Evolutionary conservation across 2,113 vertebrate species (phyloP).

Genomic region (Scomber colias): DNA sequence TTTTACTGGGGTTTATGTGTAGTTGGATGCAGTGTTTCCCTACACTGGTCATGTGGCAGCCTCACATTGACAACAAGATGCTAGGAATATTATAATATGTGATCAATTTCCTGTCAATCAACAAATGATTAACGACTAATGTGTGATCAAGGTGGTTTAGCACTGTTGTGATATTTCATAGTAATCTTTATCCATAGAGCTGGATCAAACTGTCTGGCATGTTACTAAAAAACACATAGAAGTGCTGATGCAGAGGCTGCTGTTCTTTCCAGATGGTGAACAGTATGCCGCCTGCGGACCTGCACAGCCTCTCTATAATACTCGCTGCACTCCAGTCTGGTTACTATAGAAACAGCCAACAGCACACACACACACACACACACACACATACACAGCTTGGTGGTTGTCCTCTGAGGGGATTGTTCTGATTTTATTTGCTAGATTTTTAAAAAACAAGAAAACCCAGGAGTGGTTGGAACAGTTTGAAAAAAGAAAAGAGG

Average conservation of each 20-base stretch:
- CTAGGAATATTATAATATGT: too few relatives aligned
- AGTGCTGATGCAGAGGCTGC: neutral
- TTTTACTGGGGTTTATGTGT: too few relatives aligned
- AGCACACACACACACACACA: neutral
- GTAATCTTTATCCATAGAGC: neutral
- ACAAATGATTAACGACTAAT: too few relatives aligned
- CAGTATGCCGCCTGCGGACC: slow-evolving; percentile 14
- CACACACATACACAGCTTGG: neutral
- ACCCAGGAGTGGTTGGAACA: too few relatives aligned
- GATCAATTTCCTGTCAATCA: neutral
- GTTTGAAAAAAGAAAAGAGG: neutral
- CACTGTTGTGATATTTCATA: neutral
- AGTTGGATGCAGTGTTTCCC: too few relatives aligned
- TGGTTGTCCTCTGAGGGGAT: neutral
- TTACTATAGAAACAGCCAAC: slow-evolving; percentile 84
- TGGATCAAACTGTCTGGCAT: neutral
- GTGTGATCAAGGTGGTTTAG: neutral
- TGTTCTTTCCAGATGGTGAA: neutral
- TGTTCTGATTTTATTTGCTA: neutral
- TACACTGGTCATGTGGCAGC: too few relatives aligned
- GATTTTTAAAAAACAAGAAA: neutral
- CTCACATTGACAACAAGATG: too few relatives aligned
- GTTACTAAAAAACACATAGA: neutral
- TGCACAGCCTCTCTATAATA: slow-evolving; percentile 10
- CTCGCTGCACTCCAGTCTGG: slow-evolving; percentile 80